phyloP scores from a whole-genome alignment of 2,888 invertebrate species.

The Osedax frankpressi region DNA sequence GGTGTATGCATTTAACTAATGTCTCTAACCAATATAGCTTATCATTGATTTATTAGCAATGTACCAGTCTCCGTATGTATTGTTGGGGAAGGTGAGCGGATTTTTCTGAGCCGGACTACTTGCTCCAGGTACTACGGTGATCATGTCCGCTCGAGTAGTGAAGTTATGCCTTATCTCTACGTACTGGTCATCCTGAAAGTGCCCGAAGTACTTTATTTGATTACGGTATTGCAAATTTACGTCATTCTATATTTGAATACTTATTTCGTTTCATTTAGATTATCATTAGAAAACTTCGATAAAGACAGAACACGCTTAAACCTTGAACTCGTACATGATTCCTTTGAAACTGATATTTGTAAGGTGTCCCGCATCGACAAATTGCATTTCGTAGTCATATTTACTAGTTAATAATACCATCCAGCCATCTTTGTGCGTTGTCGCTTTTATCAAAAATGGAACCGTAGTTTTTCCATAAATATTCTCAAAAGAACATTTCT shows the following conservation, averaged over 20 bases:
- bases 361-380: slow-evolving; percentile 30
- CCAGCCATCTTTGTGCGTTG: slow-evolving; percentile 36
- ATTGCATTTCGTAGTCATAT: slow-evolving; percentile 28
- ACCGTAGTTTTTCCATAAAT: slow-evolving; percentile 27
- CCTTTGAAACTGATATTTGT: slow-evolving; percentile 35
- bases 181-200: slow-evolving; percentile 30
- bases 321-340: slow-evolving; percentile 29
- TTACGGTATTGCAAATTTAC: too few relatives aligned
- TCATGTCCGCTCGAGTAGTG: slow-evolving; percentile 33
- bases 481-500: slow-evolving; percentile 27
- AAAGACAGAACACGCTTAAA: too few relatives aligned
- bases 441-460: slow-evolving; percentile 28
- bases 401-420: slow-evolving; percentile 30
- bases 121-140: slow-evolving; percentile 30
- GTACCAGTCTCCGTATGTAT: slow-evolving; percentile 29
- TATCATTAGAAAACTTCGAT: too few relatives aligned
- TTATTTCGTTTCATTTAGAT: too few relatives aligned
- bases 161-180: slow-evolving; percentile 32
- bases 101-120: slow-evolving; percentile 19
- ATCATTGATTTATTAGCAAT: slow-evolving; percentile 26
- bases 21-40: slow-evolving; percentile 25
- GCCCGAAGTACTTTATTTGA: too few relatives aligned
- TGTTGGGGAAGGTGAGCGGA: not conserved
- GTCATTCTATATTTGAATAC: too few relatives aligned
- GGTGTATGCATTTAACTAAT: too few relatives aligned